These are phyloP conservation scores for Drosophila macrospina DNA, from an alignment of 2,888 invertebrate genomes.

Conservation along the genomic window DNA sequence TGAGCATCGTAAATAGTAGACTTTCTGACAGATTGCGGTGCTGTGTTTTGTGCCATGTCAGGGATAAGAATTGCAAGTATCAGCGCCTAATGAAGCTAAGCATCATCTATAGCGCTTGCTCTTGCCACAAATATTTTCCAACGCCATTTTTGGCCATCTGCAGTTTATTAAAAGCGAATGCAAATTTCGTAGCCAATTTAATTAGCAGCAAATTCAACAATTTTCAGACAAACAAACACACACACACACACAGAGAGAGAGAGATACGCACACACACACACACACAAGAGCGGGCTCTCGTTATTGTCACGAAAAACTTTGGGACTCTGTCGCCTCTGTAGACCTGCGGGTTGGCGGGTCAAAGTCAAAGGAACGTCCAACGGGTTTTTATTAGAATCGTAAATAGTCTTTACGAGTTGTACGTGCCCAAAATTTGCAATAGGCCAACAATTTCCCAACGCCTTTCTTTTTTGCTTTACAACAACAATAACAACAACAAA, in stretches of 20 bases:
- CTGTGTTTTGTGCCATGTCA: conserved; percentile 60
- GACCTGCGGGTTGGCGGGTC: conserved; percentile 27
- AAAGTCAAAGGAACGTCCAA: conserved; percentile 60
- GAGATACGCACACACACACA: conserved; percentile 10
- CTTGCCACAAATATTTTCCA: neutral
- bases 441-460: conserved; percentile 65
- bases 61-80: conserved; percentile 54
- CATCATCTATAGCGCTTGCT: neutral
- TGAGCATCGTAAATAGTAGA: conserved; percentile 46
- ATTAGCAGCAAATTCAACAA: conserved; percentile 80
- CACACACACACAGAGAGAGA: conserved; percentile 8
- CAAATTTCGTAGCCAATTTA: conserved; percentile 73
- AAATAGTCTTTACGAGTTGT: conserved; percentile 80
- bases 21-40: conserved; percentile 45
- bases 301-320: conserved; percentile 62
- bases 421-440: conserved; percentile 80
- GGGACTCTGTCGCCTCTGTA: conserved; percentile 35
- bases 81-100: conserved; percentile 40
- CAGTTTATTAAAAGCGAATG: conserved; percentile 75
- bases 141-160: conserved; percentile 25
- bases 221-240: conserved; percentile 49
- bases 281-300: conserved; percentile 49
- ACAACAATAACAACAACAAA: conserved; percentile 59
- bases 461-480: conserved; percentile 21
- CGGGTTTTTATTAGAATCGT: conserved; percentile 79